Evolutionary conservation across 2,888 invertebrate species (phyloP), one percentile per base, ranked within the genome.

Genomic region (Mimas tiliae): DNA sequence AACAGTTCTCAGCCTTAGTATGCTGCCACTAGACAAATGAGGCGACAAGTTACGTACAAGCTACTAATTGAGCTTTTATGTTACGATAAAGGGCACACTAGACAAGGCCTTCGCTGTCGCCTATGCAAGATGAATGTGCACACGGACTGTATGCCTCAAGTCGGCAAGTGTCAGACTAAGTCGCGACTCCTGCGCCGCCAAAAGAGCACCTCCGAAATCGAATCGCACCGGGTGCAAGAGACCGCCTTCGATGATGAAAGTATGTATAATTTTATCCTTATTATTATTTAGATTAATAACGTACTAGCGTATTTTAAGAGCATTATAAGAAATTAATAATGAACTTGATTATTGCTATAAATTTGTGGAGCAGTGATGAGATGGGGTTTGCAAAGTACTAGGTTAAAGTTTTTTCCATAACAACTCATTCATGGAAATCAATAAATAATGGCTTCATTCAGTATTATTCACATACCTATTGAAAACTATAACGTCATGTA

Each of bases 111-210:
- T 66, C 96, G 97, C 72, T 98, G 98, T 87, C 95, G 98, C 66
- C 95, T 98, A 72, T 98, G 98, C 90, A 98, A 98, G 90, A 95
- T 97, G 92, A 98, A 98, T 89, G 96, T 97, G 65, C 98, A 98
- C 90, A 95, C 96, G 55, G 98, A 98, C 87, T 98, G 98, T 90
- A 96, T 97, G 89, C 96, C 97, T 12, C 96, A 96, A 79, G 96
- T 96, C 19, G 96, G 96, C 69, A 96, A 96, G 83, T 98, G 98
- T 85, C 97, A 98, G 84, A 96, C 97, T 16, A 98, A 97, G 88
- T 96, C 97, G 33, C 95, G 96, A 65, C 95, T 98, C 65, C 94
- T 98, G 69, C 95, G 98, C 71, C 94, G 98, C 64, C 98, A 98
- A 91, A 97, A 98, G 89, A 98, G 97, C 77, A 97, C 98, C 65